Evolutionary conservation across 2,888 invertebrate species (phyloP).

Genomic region (Phengaris arion): DNA sequence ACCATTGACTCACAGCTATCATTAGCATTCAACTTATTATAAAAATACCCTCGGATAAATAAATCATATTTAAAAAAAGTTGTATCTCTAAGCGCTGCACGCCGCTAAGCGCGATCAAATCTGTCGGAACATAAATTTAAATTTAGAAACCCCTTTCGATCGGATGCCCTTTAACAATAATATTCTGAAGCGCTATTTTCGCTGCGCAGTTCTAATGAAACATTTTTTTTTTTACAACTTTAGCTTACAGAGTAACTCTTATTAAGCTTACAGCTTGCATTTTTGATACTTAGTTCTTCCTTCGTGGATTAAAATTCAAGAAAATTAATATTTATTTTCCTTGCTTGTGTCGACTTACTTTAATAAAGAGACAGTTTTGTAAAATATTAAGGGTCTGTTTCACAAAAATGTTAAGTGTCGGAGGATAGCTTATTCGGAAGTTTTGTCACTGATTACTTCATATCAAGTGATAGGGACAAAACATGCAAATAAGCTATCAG

Average conservation of each 20-base stretch:
- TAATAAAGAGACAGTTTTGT: too few relatives aligned
- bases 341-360: too few relatives aligned
- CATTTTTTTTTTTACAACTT: too few relatives aligned
- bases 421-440: too few relatives aligned
- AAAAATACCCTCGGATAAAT: slow-evolving; percentile 57
- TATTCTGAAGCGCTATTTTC: slow-evolving; percentile 50
- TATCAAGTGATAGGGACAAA: too few relatives aligned
- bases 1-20: background rate
- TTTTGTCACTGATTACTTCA: too few relatives aligned
- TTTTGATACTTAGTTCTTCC: too few relatives aligned
- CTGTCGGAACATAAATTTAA: slow-evolving; percentile 79
- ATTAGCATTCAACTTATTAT: background rate
- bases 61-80: slow-evolving; percentile 68
- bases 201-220: slow-evolving; percentile 28
- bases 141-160: slow-evolving; percentile 69
- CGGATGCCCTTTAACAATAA: slow-evolving; percentile 51
- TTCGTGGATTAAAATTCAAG: too few relatives aligned
- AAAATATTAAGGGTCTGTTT: too few relatives aligned
- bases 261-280: background rate
- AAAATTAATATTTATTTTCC: too few relatives aligned
- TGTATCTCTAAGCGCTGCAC: slow-evolving; percentile 64
- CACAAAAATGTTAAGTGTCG: too few relatives aligned
- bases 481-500: too few relatives aligned
- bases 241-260: background rate
- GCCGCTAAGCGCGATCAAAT: slow-evolving; percentile 75